Conservation (phyloP, 2,888 invertebrate genomes). For the Drosophila prostipennis region DNA sequence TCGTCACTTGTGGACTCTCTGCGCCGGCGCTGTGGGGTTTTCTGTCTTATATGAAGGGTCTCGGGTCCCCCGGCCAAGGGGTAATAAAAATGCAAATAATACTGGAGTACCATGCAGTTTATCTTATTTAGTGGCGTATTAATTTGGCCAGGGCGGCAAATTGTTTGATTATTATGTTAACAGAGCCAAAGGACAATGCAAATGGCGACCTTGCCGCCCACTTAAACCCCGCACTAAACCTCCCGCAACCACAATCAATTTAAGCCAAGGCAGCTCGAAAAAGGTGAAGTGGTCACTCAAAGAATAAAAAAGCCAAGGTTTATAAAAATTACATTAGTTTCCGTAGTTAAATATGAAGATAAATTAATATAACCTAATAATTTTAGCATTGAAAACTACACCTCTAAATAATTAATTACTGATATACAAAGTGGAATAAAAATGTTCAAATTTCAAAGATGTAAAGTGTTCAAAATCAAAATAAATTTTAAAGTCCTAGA, state of each 20-base stretch:
- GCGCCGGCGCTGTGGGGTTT: conserved; percentile 18
- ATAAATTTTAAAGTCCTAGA: too few relatives aligned
- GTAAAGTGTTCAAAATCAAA: too few relatives aligned
- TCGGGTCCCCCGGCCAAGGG: conserved; percentile 30
- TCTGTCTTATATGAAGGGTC: not conserved
- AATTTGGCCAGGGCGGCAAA: conserved; percentile 54
- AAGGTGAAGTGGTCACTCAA: conserved; percentile 18
- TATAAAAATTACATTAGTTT: not conserved
- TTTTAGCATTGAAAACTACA: too few relatives aligned
- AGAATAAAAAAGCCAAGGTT: not conserved
- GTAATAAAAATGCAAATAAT: conserved; percentile 70
- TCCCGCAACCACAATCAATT: conserved; percentile 7
- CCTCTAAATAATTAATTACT: too few relatives aligned
- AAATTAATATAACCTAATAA: too few relatives aligned
- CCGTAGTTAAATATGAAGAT: not conserved
- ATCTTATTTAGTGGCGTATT: conserved; percentile 71
- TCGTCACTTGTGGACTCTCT: conserved; percentile 54
- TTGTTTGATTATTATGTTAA: conserved; percentile 46
- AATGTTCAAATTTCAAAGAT: too few relatives aligned
- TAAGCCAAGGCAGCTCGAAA: conserved; percentile 11
- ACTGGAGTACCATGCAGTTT: conserved; percentile 65
- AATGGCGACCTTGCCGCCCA: conserved; percentile 45
- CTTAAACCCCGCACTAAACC: conserved; percentile 3
- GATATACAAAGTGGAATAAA: too few relatives aligned
- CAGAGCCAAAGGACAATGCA: conserved; percentile 32